phyloP scores from a whole-genome alignment of 2,113 vertebrate species.

The Myiagra hebetior region DNA sequence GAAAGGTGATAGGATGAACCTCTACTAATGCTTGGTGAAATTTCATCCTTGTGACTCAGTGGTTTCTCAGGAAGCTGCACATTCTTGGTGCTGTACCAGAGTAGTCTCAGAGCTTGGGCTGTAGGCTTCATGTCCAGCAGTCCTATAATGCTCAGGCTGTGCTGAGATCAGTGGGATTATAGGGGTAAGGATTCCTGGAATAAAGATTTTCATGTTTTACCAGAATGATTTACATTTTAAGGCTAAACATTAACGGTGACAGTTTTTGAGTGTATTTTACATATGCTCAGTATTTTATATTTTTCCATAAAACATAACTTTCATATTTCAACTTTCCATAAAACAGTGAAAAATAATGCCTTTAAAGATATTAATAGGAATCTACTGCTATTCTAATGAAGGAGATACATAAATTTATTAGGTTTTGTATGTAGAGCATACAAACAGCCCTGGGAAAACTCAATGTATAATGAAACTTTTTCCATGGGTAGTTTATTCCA shows the following conservation, averaged over 20 bases:
- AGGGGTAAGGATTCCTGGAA: not conserved
- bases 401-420: not conserved
- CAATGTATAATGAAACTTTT: not conserved
- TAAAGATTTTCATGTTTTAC: not conserved
- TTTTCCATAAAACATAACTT: not conserved
- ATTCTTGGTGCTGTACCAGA: not conserved
- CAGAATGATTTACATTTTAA: not conserved
- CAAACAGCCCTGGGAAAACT: not conserved
- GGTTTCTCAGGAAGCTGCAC: not conserved
- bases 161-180: not conserved
- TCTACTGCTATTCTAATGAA: not conserved
- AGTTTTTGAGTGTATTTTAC: not conserved
- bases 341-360: not conserved
- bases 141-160: not conserved
- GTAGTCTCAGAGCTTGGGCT: not conserved
- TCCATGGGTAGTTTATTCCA: not conserved
- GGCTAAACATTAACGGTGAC: rapidly evolving
- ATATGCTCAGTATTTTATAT: not conserved
- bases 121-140: not conserved
- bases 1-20: not conserved
- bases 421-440: not conserved
- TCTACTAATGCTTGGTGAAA: not conserved
- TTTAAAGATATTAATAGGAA: not conserved
- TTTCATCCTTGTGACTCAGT: not conserved
- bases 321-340: too few relatives aligned